Percentiles rank a stretch among this genome's conserved stretches.
phyloP scores from a whole-genome alignment of 2,797 vertebrate species.

The Meriones psammophilus region DNA sequence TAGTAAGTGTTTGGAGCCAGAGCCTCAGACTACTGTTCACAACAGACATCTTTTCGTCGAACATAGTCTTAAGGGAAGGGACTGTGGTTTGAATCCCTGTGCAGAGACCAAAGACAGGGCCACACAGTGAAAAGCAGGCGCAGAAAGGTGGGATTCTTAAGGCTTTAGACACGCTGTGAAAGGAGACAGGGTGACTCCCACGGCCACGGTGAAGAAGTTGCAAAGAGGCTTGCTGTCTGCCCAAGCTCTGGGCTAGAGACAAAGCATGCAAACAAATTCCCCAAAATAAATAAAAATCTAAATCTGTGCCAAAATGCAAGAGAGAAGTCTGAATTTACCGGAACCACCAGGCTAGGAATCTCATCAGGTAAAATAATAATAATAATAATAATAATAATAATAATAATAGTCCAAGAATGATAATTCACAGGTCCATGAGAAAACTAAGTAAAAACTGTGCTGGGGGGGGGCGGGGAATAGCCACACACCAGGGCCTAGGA shows the following conservation, averaged over 20 bases:
- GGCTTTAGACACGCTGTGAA: background rate
- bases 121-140: background rate
- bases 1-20: background rate
- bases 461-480: background rate
- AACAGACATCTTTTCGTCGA: background rate
- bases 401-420: background rate
- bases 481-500: background rate
- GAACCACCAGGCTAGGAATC: background rate
- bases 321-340: constrained; percentile 2
- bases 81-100: background rate
- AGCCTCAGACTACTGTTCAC: background rate
- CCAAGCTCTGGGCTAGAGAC: background rate
- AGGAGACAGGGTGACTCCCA: background rate
- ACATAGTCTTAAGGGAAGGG: background rate
- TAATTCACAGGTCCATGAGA: background rate
- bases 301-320: background rate
- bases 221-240: background rate
- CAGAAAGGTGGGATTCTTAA: background rate
- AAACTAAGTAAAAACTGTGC: background rate
- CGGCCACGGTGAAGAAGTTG: background rate
- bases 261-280: background rate
- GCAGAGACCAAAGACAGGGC: background rate
- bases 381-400: background rate
- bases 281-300: constrained; percentile 4
- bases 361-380: background rate